These are phyloP conservation scores for Danionella dracula DNA, from an alignment of 2,797 vertebrate species.

Conservation along the genomic window DNA sequence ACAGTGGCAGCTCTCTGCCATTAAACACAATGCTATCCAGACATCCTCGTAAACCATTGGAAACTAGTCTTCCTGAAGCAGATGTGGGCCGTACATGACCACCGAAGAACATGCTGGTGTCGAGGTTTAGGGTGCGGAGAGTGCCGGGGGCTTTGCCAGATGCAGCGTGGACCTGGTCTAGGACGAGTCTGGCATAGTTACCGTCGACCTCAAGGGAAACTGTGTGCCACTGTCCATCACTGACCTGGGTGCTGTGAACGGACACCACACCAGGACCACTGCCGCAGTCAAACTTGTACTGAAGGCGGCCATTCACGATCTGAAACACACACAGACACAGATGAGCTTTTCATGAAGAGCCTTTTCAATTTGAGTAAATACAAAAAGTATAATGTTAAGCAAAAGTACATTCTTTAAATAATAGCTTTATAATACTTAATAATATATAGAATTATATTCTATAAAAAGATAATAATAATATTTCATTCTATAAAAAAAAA, in stretches of 20 bases:
- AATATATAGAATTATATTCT: no score
- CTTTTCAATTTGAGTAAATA: no score
- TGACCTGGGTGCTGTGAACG: slow-evolving; percentile 90
- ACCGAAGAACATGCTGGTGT: slow-evolving; percentile 87
- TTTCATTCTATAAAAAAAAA: no score
- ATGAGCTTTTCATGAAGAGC: neutral
- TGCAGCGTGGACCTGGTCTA: slow-evolving; percentile 89
- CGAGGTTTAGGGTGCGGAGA: slow-evolving; percentile 90
- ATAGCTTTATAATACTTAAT: no score
- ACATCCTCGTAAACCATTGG: slow-evolving; percentile 87
- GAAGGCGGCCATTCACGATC: slow-evolving; percentile 91
- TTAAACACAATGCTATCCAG: slow-evolving; percentile 87
- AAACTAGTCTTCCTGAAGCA: slow-evolving; percentile 63
- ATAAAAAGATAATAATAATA: no score
- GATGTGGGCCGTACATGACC: slow-evolving; percentile 74
- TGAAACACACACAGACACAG: slow-evolving; percentile 43
- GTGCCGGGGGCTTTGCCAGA: slow-evolving; percentile 91
- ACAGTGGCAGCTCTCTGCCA: slow-evolving; percentile 87
- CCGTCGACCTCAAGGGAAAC: slow-evolving; percentile 91
- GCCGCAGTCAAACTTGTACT: slow-evolving; percentile 97
- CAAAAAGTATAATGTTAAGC: no score
- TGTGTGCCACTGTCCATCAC: slow-evolving; percentile 93
- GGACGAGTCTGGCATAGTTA: slow-evolving; percentile 87
- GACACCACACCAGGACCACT: slow-evolving; percentile 93
- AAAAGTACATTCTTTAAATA: no score